These are phyloP conservation scores for Zaprionus inermis DNA, from an alignment of 1,140 invertebrate genomes.

Conservation along the genomic window DNA sequence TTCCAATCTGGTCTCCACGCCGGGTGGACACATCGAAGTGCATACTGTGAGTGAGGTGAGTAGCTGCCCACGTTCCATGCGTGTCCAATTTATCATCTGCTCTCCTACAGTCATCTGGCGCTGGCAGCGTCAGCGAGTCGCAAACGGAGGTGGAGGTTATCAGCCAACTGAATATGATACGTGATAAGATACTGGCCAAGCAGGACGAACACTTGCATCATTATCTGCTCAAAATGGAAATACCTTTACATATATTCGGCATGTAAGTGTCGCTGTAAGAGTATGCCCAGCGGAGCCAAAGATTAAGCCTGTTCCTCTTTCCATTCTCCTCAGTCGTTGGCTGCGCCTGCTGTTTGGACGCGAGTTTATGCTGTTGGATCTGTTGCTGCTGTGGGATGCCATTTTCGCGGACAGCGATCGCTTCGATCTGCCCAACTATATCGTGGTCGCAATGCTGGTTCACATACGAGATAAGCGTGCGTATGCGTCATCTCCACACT, in stretches of 20 bases:
- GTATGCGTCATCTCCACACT: constrained; percentile 63
- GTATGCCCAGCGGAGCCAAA: neutral
- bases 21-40: constrained; percentile 83
- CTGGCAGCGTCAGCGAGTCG: constrained; percentile 33
- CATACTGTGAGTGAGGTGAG: constrained; percentile 39
- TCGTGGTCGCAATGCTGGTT: constrained; percentile 91
- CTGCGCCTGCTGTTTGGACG: constrained; percentile 91
- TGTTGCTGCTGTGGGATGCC: constrained; percentile 92
- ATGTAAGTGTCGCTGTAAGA: constrained; percentile 88
- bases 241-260: constrained; percentile 91
- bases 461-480: constrained; percentile 89
- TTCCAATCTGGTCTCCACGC: constrained; percentile 85
- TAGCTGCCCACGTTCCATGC: neutral
- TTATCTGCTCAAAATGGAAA: constrained; percentile 89
- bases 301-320: neutral
- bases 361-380: constrained; percentile 90
- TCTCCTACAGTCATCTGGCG: constrained; percentile 37
- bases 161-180: constrained; percentile 88
- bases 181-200: constrained; percentile 88
- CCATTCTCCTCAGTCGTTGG: constrained; percentile 88
- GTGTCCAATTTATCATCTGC: constrained; percentile 9
- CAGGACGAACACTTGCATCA: constrained; percentile 88
- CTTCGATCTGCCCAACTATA: constrained; percentile 90
- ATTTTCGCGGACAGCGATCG: constrained; percentile 90
- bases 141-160: constrained; percentile 87